A percentile compares a stretch with the other conserved stretches of the same genome.
Evolutionary conservation across 2,888 invertebrate genomes (phyloP).

Genomic region (Tetragnatha montana): DNA sequence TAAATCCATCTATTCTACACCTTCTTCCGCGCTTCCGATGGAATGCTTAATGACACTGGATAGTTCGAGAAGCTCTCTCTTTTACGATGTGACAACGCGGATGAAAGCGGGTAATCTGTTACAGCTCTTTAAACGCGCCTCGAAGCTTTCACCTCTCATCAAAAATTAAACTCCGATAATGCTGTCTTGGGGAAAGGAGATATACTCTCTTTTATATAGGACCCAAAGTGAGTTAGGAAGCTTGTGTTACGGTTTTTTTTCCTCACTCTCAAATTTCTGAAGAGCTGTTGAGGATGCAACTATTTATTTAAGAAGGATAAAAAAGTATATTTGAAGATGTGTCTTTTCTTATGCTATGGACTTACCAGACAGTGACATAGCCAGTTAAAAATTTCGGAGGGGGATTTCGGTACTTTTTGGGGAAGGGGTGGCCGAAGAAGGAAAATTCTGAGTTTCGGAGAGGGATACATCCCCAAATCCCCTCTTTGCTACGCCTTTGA

Average conservation of each 20-base stretch:
- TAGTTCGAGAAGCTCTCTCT: neutral
- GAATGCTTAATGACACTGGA: slow-evolving; percentile 2
- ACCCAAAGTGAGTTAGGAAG: neutral
- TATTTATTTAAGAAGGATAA: too few species aligned
- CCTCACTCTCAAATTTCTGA: too few species aligned
- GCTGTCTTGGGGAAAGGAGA: neutral
- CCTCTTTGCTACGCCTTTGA: too few species aligned
- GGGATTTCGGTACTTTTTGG: too few species aligned
- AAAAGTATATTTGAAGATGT: too few species aligned
- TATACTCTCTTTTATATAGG: slow-evolving; percentile 1
- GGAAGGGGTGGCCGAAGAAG: too few species aligned
- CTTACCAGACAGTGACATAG: too few species aligned
- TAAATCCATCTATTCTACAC: neutral
- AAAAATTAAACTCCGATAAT: neutral
- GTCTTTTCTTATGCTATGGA: too few species aligned
- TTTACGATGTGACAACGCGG: neutral
- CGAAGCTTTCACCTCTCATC: neutral
- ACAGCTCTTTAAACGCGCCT: slow-evolving; percentile 2
- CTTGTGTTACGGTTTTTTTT: neutral
- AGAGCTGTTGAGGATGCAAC: too few species aligned
- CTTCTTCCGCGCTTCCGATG: neutral
- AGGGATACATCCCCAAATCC: too few species aligned
- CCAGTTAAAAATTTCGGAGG: too few species aligned
- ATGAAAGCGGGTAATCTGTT: neutral
- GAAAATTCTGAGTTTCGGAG: too few species aligned